A percentile compares a stretch with the other conserved stretches of the same genome.
Evolutionary conservation across 2,888 invertebrate species (phyloP).

Genomic region (Leptura quadrifasciata): DNA sequence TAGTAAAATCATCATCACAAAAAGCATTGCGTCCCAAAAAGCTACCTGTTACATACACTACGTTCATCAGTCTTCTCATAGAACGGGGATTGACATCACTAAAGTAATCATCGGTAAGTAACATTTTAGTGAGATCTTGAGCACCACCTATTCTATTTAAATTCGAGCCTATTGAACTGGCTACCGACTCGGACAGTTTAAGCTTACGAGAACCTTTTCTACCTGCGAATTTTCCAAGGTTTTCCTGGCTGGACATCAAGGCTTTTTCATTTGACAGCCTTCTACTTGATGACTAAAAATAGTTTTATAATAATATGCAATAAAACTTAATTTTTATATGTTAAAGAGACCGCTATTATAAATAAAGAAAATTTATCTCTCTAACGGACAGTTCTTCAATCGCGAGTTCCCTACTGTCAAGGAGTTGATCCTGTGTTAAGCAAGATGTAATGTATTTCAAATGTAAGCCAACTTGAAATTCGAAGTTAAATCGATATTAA

Average conservation of each 20-base stretch:
- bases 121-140: slow-evolving; percentile 84
- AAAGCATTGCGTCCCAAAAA: background rate
- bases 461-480: no score
- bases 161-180: slow-evolving; percentile 93
- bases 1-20: background rate
- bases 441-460: no score
- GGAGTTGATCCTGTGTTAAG: no score
- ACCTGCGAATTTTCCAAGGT: slow-evolving; percentile 75
- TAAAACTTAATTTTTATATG: background rate
- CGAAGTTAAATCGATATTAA: no score
- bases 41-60: slow-evolving; percentile 94
- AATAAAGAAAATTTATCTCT: no score
- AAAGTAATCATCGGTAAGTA: slow-evolving; percentile 98
- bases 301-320: background rate
- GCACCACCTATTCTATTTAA: slow-evolving; percentile 84
- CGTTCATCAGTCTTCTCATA: slow-evolving; percentile 97
- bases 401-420: no score
- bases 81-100: slow-evolving; percentile 98
- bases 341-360: background rate
- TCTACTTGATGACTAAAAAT: slow-evolving; percentile 80
- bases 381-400: no score
- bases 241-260: slow-evolving; percentile 90
- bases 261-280: slow-evolving; percentile 88
- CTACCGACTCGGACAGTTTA: slow-evolving; percentile 90
- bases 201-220: slow-evolving; percentile 83